phyloP scores from a whole-genome alignment of 2,888 invertebrate species.

The Macaria notata region DNA sequence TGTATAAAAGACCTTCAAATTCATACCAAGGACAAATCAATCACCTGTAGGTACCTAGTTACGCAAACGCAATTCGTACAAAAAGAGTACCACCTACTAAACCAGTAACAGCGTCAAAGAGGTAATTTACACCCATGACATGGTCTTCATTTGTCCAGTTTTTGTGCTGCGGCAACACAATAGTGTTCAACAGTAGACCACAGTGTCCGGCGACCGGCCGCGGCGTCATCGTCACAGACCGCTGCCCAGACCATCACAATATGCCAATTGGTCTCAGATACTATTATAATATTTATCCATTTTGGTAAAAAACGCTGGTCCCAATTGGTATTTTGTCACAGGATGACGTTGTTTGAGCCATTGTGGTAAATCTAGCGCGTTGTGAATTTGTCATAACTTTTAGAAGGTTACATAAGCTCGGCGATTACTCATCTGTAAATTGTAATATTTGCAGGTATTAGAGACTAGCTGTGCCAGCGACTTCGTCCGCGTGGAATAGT shows the following conservation, averaged over 20 bases:
- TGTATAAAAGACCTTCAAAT: no score
- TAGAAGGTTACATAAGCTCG: no score
- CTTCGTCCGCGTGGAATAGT: no score
- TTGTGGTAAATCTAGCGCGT: no score
- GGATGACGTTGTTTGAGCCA: neutral
- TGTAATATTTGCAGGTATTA: no score
- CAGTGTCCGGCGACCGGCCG: conserved; percentile 56
- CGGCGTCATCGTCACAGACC: conserved; percentile 58
- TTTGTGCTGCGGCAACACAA: conserved; percentile 15
- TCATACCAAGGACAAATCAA: no score
- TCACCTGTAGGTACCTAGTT: no score
- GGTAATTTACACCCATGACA: conserved; percentile 23
- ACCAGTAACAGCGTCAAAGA: conserved; percentile 10
- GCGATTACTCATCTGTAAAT: no score
- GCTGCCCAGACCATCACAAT: conserved; percentile 56
- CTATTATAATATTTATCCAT: conserved; percentile 27
- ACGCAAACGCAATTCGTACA: neutral
- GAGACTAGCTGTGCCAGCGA: no score
- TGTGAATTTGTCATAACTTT: no score
- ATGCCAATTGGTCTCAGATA: conserved; percentile 40
- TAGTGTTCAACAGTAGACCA: conserved; percentile 40
- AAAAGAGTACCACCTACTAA: conserved; percentile 10
- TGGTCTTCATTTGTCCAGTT: conserved; percentile 25
- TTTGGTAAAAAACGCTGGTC: conserved; percentile 9
- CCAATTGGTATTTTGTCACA: conserved; percentile 5